phyloP scores from a whole-genome alignment of 2,113 vertebrate genomes.

The Perca schrenkii region DNA sequence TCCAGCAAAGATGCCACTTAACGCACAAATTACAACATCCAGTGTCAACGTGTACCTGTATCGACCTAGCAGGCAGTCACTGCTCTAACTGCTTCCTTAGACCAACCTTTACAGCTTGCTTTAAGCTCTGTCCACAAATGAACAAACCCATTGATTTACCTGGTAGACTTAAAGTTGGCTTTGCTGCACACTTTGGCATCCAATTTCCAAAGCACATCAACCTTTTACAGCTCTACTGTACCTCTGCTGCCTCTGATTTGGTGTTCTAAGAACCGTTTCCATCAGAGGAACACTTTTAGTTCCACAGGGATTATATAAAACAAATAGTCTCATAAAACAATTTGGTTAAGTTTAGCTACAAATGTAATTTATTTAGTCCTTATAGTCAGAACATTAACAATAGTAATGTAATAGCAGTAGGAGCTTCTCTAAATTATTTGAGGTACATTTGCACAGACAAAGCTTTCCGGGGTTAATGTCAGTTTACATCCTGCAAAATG shows the following conservation, averaged over 20 bases:
- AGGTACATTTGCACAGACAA: constrained; percentile 23
- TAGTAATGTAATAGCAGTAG: background rate
- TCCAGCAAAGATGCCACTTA: background rate
- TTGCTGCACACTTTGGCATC: constrained; percentile 32
- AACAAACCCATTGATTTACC: constrained; percentile 58
- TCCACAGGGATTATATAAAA: background rate
- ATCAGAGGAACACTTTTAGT: constrained; percentile 5
- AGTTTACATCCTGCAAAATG: constrained; percentile 26
- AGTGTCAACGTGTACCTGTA: background rate
- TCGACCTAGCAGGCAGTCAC: background rate
- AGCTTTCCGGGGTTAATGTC: constrained; percentile 16
- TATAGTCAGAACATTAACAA: constrained; percentile 2
- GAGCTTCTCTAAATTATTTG: constrained; percentile 39
- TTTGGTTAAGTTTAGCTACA: background rate
- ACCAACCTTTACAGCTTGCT: constrained; percentile 40
- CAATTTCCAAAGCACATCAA: constrained; percentile 20
- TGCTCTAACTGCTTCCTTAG: constrained; percentile 9
- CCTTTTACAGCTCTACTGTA: constrained; percentile 16
- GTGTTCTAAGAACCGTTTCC: background rate
- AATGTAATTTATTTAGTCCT: background rate
- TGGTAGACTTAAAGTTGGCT: constrained; percentile 31
- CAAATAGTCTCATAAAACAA: background rate
- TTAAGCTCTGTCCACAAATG: constrained; percentile 52
- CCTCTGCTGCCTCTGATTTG: background rate
- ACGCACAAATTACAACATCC: background rate